phyloP scores from a whole-genome alignment of 2,797 vertebrate species.

The Crenichthys baileyi region DNA sequence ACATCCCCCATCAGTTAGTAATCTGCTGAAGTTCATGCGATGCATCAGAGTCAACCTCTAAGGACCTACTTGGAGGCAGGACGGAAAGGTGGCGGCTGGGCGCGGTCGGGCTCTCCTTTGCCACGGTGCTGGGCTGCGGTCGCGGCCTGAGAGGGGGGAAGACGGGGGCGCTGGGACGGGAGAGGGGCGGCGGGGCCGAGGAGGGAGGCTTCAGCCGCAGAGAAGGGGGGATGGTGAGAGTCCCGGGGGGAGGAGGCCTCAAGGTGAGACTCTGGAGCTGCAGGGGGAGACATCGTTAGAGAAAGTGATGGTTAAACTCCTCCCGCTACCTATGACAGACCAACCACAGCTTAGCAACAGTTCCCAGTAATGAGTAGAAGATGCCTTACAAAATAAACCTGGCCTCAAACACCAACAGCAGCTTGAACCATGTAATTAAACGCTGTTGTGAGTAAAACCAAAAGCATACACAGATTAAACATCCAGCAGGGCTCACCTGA shows the following conservation, averaged over 20 bases:
- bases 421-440: too few species aligned
- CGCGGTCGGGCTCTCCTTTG: constrained; percentile 61
- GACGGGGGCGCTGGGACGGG: constrained; percentile 81
- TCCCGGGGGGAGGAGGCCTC: constrained; percentile 88
- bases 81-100: constrained; percentile 78
- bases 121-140: constrained; percentile 60
- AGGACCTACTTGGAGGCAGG: constrained; percentile 79
- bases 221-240: constrained; percentile 89
- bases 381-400: too few species aligned
- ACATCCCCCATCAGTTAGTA: background rate
- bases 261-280: constrained; percentile 94
- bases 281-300: constrained; percentile 8
- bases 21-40: too few species aligned
- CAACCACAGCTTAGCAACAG: constrained; percentile 5
- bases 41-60: background rate
- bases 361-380: background rate
- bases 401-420: too few species aligned
- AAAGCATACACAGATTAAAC: background rate
- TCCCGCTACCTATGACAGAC: background rate
- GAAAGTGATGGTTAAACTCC: background rate
- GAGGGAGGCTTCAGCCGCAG: constrained; percentile 87
- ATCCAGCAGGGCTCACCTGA: constrained; percentile 87
- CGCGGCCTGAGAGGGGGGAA: constrained; percentile 77
- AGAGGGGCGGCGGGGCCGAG: constrained; percentile 83
- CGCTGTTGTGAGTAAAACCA: background rate